Percentiles rank a stretch among this genome's conserved stretches.
Conservation (phyloP, 2,113 vertebrate genomes). For the Chamaetylas fuelleborni region DNA sequence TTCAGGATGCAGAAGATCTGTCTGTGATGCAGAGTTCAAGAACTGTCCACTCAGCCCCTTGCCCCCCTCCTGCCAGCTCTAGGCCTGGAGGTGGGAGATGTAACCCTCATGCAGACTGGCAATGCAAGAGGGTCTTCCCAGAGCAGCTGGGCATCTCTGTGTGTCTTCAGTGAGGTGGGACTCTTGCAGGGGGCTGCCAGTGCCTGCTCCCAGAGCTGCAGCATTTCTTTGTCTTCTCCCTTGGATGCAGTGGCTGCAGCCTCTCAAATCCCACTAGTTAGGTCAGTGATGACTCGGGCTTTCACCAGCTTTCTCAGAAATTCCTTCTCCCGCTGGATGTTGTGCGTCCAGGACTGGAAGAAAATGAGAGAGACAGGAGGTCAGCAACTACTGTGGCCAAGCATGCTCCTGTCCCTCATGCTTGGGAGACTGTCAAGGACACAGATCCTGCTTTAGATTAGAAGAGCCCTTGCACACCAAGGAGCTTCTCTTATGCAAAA, state of each 20-base stretch:
- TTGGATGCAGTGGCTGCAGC: slow-evolving; percentile 12
- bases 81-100: slow-evolving; percentile 6
- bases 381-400: neutral
- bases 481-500: neutral
- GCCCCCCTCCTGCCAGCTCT: slow-evolving; percentile 6
- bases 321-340: slow-evolving; percentile 95
- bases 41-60: slow-evolving; percentile 6
- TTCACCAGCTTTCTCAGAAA: slow-evolving; percentile 95
- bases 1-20: slow-evolving; percentile 34
- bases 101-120: neutral
- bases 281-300: slow-evolving; percentile 90
- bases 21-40: slow-evolving; percentile 24
- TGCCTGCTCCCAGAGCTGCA: slow-evolving; percentile 46
- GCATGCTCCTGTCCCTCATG: neutral
- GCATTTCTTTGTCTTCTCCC: neutral
- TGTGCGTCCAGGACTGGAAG: slow-evolving; percentile 96
- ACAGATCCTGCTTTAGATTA: neutral
- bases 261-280: slow-evolving; percentile 92
- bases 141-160: slow-evolving; percentile 21
- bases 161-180: slow-evolving; percentile 39
- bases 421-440: neutral
- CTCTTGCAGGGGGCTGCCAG: slow-evolving; percentile 27
- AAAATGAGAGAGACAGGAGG: slow-evolving; percentile 10
- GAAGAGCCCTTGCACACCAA: neutral
- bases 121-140: slow-evolving; percentile 18